Evolutionary conservation across 1,140 invertebrate species (phyloP).

Genomic region (Aphelinus certus): DNA sequence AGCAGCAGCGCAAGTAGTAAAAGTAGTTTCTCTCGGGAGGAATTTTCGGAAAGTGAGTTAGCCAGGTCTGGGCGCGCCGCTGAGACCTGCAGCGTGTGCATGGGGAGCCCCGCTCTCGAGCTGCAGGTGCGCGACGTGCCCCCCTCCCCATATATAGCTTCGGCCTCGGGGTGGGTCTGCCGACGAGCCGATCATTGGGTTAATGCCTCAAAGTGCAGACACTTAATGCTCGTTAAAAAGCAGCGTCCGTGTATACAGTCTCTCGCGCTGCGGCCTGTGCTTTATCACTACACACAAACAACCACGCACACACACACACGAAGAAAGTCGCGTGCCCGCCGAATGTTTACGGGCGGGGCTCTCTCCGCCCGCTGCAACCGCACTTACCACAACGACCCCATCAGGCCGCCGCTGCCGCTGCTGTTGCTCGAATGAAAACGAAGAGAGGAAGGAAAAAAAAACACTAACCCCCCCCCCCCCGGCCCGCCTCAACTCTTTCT

Average conservation of each 20-base stretch:
- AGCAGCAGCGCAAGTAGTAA: background rate
- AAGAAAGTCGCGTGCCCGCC: slow-evolving; percentile 30
- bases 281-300: too few species aligned
- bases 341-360: slow-evolving; percentile 26
- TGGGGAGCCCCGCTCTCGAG: background rate
- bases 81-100: too few species aligned
- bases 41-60: slow-evolving; percentile 24
- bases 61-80: background rate
- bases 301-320: background rate
- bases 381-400: too few species aligned
- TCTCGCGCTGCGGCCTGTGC: too few species aligned
- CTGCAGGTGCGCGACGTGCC: background rate
- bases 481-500: slow-evolving; percentile 1
- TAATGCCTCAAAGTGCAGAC: slow-evolving; percentile 16
- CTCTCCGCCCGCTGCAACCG: too few species aligned
- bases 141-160: too few species aligned
- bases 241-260: background rate
- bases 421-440: background rate
- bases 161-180: too few species aligned
- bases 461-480: too few species aligned
- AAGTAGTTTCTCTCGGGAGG: background rate
- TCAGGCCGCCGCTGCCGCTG: too few species aligned
- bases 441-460: too few species aligned
- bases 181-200: background rate
- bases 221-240: slow-evolving; percentile 19